Base-by-base conservation (phyloP, 2,888 invertebrate genomes). In the Cryptophagus acutangulus region DNA sequence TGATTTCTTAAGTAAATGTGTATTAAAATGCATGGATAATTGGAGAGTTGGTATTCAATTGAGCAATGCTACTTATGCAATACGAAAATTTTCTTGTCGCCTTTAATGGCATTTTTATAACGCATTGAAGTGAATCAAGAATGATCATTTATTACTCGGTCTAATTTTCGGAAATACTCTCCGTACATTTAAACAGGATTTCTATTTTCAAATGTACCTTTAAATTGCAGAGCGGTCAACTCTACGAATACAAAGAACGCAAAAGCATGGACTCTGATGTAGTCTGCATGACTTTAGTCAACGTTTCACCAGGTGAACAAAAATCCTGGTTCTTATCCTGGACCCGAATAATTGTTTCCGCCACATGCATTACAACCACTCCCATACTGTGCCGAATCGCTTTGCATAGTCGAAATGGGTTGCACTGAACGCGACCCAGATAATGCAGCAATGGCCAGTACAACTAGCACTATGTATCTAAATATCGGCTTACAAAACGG, bases 401-500 rank as follows among this genome's bases (percentile, higher is more conserved):
- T 99, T 4, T 95, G 96, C 66, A 89, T 99, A 49, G 93, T 96
- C 1, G 96, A 99, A 71, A 87, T 89, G 84, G 87, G 87, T 3
- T 79, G 78, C 17, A 78, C 79, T 20, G 80, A 79, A 43, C 69
- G 75, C n/a, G 78, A 78, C 49, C 67, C 71, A 1, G 76, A 74
- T 43, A 76, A 76, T 45, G 71, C 71, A 36, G 74, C 69, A 53
- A 81, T 82, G 14, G 76, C 80, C 26, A 87, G 89, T 31, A 78
- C 81, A 0, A 78, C 78, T 40, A 77, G 78, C 45, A 81, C 84
- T 17, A 75, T 96, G 13, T 95, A 94, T 71, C 74, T 99, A 17
- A 97, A 99, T 65, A 96, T 99, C 66, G 99, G 99, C 1, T 73
- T 99, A 15, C 93, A 93, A 73, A 97, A 99, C 71, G 97, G 97